Evolutionary conservation across 2,888 invertebrate genomes (phyloP).

Genomic region (Spicauda simplicius): DNA sequence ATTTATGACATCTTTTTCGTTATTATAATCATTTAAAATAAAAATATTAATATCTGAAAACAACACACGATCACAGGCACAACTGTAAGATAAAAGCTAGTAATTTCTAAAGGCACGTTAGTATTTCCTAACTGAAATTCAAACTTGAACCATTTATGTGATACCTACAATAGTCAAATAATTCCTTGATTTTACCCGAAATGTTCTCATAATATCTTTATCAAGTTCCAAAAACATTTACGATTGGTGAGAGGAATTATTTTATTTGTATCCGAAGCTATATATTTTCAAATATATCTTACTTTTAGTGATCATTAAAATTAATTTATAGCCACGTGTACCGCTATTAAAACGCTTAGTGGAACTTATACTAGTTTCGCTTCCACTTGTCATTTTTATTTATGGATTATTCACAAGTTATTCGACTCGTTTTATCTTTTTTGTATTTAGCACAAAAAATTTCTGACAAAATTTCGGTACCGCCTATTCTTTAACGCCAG

Average conservation of each 20-base stretch:
- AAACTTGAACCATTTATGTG: not conserved
- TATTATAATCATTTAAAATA: too few species aligned
- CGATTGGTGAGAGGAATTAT: slow-evolving; percentile 37
- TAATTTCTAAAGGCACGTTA: too few species aligned
- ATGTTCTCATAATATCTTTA: slow-evolving; percentile 21
- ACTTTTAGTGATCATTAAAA: slow-evolving; percentile 63
- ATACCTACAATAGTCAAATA: not conserved
- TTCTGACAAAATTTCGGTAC: not conserved
- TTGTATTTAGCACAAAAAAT: slow-evolving; percentile 12
- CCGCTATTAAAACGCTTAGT: slow-evolving; percentile 57
- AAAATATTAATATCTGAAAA: too few species aligned
- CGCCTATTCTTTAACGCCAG: not conserved
- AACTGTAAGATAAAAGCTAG: too few species aligned
- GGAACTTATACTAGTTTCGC: slow-evolving; percentile 49
- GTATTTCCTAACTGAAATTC: not conserved
- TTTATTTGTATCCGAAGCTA: slow-evolving; percentile 46
- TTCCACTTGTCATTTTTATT: slow-evolving; percentile 60
- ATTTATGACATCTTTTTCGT: too few species aligned
- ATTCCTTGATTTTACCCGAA: slow-evolving; percentile 9
- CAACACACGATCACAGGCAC: too few species aligned
- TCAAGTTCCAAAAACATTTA: slow-evolving; percentile 25
- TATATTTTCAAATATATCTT: slow-evolving; percentile 60
- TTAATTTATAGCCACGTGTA: slow-evolving; percentile 58
- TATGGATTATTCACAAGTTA: slow-evolving; percentile 42
- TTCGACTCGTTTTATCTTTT: slow-evolving; percentile 23